Evolutionary conservation across 2,888 invertebrate genomes (phyloP).

Genomic region (Pristionchus japonicus): DNA sequence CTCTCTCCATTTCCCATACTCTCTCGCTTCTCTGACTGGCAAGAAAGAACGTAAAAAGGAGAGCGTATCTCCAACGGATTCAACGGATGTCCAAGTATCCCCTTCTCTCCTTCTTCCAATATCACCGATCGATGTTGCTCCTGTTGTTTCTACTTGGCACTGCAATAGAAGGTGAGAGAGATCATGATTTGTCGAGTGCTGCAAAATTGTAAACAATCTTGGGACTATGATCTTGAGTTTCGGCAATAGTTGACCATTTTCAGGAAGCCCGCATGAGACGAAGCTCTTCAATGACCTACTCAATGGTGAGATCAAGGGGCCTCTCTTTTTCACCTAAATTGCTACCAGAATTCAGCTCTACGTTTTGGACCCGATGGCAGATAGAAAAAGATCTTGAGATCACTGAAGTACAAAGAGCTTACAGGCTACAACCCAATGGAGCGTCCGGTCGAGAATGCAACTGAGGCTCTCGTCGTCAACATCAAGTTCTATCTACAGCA

Average conservation of each 20-base stretch:
- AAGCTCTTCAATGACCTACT: conserved; percentile 36
- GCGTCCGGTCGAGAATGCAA: conserved; percentile 76
- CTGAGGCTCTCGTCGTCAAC: conserved; percentile 75
- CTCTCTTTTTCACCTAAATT: not conserved
- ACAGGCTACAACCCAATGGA: conserved; percentile 76
- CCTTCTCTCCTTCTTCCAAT: not conserved
- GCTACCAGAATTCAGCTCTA: too few species aligned
- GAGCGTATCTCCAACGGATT: not conserved
- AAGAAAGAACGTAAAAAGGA: not conserved
- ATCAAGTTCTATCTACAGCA: conserved; percentile 77
- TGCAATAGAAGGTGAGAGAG: not conserved
- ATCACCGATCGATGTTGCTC: conserved; percentile 22
- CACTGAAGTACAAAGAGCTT: too few species aligned
- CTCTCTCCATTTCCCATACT: not conserved
- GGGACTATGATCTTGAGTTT: not conserved
- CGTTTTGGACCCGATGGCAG: too few species aligned
- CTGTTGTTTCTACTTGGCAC: not conserved
- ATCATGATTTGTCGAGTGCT: not conserved
- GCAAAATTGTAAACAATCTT: not conserved
- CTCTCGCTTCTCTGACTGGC: too few species aligned
- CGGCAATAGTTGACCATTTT: not conserved
- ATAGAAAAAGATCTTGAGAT: too few species aligned
- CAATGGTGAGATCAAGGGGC: not conserved
- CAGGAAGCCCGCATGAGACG: conserved; percentile 29
- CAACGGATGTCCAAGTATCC: not conserved